Base-by-base conservation (phyloP, 2,113 vertebrate species). In the Amblyornis subalaris region DNA sequence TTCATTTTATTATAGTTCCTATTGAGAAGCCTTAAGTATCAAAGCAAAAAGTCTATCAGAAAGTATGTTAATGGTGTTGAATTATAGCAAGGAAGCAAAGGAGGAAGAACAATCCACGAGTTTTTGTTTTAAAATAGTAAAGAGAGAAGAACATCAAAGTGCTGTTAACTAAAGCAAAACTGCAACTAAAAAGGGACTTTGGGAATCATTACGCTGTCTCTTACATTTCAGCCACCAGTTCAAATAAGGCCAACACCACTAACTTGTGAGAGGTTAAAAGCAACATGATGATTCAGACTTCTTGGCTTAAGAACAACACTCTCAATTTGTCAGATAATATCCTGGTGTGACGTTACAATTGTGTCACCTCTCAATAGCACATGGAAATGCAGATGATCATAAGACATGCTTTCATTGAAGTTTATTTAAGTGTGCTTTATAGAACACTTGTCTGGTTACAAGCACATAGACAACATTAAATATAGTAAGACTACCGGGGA, bases 181-280 rank as follows among this genome's bases (percentile, higher is more conserved):
- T 61, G 48, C 45, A 85, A 54, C 23, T 82, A 42, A 66, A 79
- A 88, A 44, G 14, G 66, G 33, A 64, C 29, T 50, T 50, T n/a
- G 28, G 36, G 23, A 65, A 48, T 45, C 50, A 44, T n/a, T 61
- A 42, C 0, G 0, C 22, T 45, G 42, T 18, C 61, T 78, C 40
- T 70, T 38, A 54, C 14, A 10, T 54, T 88, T 78, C 66, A 89
- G 45, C 12, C 38, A 85, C 33, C 36, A 69, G 90, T 79, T 96
- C 93, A 96, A 73, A 57, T 73, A 70, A 90, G 78, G 94, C 66
- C 66, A 89, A 69, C 53, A 48, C 20, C 51, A 69, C 33, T 79
- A 72, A 88, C 66, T 89, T 79, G 54, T n/a, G 58, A 91, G 71
- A 71, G 58, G 92, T 91, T 96, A 95, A 95, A 95, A 96, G 62